Percentiles rank a stretch among this genome's conserved stretches.
Conservation (phyloP, 2,113 vertebrate species). For the Atherinomorus stipes region DNA sequence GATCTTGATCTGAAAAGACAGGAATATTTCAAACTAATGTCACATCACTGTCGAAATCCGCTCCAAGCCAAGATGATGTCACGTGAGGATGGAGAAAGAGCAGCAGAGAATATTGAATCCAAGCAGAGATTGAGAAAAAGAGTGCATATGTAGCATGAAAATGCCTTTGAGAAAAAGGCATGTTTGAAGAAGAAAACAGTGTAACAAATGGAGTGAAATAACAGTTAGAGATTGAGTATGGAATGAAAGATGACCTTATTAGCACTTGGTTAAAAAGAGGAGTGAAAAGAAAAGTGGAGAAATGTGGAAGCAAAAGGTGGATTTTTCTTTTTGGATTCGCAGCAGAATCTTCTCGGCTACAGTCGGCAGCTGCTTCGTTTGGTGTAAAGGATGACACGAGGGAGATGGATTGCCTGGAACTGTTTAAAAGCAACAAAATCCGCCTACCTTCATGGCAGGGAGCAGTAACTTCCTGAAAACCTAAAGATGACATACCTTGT, state of each 20-base stretch:
- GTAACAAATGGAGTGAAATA: neutral
- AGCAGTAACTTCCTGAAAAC: too few relatives aligned
- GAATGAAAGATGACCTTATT: neutral
- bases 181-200: neutral
- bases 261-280: constrained; percentile 4
- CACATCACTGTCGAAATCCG: constrained; percentile 16
- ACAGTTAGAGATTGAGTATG: neutral
- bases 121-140: constrained; percentile 8
- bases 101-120: constrained; percentile 9
- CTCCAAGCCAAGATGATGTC: constrained; percentile 1
- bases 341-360: constrained; percentile 46
- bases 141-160: neutral
- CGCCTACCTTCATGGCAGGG: too few relatives aligned
- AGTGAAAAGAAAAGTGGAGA: neutral
- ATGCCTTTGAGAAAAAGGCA: neutral
- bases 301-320: neutral
- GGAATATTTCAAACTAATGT: constrained; percentile 18
- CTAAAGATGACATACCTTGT: too few relatives aligned
- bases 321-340: constrained; percentile 16
- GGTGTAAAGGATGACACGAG: too few relatives aligned
- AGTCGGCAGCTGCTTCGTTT: neutral
- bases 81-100: constrained; percentile 9
- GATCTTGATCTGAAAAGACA: constrained; percentile 3
- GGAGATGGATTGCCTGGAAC: too few relatives aligned
- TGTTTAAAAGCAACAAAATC: too few relatives aligned